Percentiles rank a stretch among this genome's conserved stretches.
Evolutionary conservation across 2,113 vertebrate species (phyloP).

Genomic region (Misgurnus anguillicaudatus): DNA sequence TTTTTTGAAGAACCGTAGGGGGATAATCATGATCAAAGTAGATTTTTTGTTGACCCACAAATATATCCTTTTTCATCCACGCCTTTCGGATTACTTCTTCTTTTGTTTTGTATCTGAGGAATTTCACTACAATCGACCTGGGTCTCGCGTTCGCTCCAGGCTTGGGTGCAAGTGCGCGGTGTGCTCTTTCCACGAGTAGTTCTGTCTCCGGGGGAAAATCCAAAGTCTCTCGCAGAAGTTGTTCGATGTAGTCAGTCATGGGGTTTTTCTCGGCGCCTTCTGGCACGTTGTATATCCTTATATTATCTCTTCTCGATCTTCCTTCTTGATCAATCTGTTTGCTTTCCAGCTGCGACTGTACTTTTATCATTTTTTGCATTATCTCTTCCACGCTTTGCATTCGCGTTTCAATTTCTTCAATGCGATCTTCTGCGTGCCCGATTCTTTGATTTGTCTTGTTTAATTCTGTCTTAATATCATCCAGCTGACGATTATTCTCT

Average conservation of each 20-base stretch:
- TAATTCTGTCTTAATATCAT: too few species aligned
- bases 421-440: neutral
- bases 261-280: neutral
- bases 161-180: too few species aligned
- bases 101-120: too few species aligned
- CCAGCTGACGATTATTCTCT: too few species aligned
- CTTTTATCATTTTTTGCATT: neutral
- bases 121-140: neutral
- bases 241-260: too few species aligned
- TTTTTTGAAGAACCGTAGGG: neutral
- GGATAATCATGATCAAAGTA: neutral
- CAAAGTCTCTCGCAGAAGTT: too few species aligned
- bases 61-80: neutral
- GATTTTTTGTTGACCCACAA: neutral
- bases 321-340: neutral
- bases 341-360: neutral
- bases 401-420: neutral
- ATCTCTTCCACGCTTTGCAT: neutral
- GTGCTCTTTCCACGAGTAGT: neutral
- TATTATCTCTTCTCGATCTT: too few species aligned
- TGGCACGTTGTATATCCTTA: neutral
- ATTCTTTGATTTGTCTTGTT: neutral
- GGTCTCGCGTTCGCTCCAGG: neutral
- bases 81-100: conserved; percentile 5
- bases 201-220: too few species aligned